Evolutionary conservation across 2,888 invertebrate species (phyloP), one percentile per base, ranked within the genome.

Genomic region (Melikaiella ostensackeni): DNA sequence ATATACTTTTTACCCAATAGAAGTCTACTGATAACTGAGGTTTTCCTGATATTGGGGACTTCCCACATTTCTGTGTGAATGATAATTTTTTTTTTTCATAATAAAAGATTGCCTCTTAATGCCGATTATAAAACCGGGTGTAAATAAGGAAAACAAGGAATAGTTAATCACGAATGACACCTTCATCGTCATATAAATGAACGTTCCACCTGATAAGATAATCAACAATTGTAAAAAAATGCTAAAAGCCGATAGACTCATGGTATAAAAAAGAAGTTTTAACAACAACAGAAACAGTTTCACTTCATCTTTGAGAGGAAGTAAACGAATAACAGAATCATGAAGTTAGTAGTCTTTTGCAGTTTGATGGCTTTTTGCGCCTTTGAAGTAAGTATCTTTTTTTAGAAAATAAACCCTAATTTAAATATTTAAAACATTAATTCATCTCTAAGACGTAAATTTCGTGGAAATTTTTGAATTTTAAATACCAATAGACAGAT

Each of bases 311-410:
- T 42, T 16, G 27, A 27, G 16, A 24, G 42, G 19, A 46, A 21
- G 38, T 16, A 64, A 24, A 42, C 7, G 2, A 46, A 27, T 19
- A 24, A 50, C 6, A 30, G 7, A 63, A 63, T 21, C 2, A 63
- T 63, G 63, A 63, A 63, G 38, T 6, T 35, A 11, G 21, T 46
- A 27, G 19, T 66, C 9, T 66, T 66, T 6, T 66, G 66, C 27
- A n/a, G 21, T 16, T 21, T 66, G 16, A 9, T 66, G 7, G 46
- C 66, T 13, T 19, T 46, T 30, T 42, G 66, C 27, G 30, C 19
- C 30, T 3, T 66, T 3, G 42, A 42, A 46, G 66, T 66, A 46
- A 66, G 66, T 46, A 2, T 30, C 3, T 13, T 24, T 64, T 64
- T 50, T 46, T 46, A 46, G 16, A 50, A 50, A n/a, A 50, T 0